These are phyloP conservation scores for Taxidea taxus DNA, from an alignment of 2,113 vertebrate genomes.

Conservation along the genomic window DNA sequence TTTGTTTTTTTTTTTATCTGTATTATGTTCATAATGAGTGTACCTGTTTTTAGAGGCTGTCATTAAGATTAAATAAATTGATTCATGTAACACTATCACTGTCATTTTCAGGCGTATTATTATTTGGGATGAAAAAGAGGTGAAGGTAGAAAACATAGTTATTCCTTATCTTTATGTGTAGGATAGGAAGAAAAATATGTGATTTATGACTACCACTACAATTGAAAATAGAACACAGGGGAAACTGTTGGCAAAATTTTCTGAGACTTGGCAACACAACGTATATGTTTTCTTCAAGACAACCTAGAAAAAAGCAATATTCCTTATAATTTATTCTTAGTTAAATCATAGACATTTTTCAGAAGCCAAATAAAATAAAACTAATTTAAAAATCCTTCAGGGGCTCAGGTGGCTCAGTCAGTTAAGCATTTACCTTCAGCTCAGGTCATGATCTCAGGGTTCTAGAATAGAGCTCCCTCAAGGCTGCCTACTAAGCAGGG, in stretches of 20 bases:
- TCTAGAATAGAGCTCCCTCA: background rate
- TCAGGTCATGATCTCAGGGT: background rate
- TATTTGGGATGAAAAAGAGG: background rate
- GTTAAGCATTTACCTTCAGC: background rate
- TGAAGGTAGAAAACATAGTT: background rate
- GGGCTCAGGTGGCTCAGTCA: background rate
- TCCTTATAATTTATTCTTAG: background rate
- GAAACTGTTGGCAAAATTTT: background rate
- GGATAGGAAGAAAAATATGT: background rate
- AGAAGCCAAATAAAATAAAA: background rate
- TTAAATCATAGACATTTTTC: background rate
- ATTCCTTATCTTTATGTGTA: background rate
- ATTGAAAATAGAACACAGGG: background rate
- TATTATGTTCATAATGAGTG: background rate
- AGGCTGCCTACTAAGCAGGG: background rate
- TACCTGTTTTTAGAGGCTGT: background rate
- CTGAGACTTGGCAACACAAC: background rate
- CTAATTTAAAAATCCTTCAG: background rate
- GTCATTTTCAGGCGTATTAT: background rate
- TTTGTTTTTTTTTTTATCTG: background rate
- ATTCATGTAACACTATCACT: background rate
- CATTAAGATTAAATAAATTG: background rate
- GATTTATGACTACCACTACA: rapidly evolving
- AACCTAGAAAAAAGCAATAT: background rate
- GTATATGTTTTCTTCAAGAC: background rate